Conservation (phyloP, 2,113 vertebrate genomes). For the Cynopterus brachyotis region DNA sequence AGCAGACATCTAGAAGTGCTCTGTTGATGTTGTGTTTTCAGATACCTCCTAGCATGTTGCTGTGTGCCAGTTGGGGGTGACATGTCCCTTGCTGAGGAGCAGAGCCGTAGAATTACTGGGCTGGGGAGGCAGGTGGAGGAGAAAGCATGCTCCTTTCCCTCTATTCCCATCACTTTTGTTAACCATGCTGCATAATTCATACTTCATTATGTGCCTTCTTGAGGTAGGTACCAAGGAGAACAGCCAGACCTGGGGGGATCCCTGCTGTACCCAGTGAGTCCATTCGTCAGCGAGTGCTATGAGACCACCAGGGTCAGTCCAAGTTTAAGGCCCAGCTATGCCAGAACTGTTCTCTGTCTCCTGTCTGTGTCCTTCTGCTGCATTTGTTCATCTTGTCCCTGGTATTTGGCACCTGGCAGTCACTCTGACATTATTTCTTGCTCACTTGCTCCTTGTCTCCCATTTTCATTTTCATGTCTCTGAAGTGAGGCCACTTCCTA, state of each 20-base stretch:
- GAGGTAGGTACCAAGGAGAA: not conserved
- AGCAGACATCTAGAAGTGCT: not conserved
- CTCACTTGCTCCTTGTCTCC: not conserved
- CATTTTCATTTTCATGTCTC: not conserved
- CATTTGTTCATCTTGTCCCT: not conserved
- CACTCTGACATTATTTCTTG: not conserved
- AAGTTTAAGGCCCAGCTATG: not conserved
- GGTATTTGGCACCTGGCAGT: not conserved
- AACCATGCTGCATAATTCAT: not conserved
- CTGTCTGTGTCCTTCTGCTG: no score
- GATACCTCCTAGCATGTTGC: not conserved
- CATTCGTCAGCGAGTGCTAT: fast-evolving
- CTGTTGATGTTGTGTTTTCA: not conserved
- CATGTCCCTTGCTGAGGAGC: not conserved
- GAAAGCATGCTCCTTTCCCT: not conserved
- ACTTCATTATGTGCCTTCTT: not conserved
- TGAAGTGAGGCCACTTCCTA: not conserved
- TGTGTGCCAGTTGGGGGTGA: not conserved
- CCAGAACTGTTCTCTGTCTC: not conserved
- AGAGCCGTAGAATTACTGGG: not conserved
- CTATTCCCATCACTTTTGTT: not conserved
- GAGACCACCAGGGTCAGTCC: not conserved
- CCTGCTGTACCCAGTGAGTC: not conserved
- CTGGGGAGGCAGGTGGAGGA: not conserved
- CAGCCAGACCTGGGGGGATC: not conserved